Evolutionary conservation across 2,113 vertebrate genomes (phyloP), one percentile per base, ranked within the genome.

Genomic region (Pithys albifrons): DNA sequence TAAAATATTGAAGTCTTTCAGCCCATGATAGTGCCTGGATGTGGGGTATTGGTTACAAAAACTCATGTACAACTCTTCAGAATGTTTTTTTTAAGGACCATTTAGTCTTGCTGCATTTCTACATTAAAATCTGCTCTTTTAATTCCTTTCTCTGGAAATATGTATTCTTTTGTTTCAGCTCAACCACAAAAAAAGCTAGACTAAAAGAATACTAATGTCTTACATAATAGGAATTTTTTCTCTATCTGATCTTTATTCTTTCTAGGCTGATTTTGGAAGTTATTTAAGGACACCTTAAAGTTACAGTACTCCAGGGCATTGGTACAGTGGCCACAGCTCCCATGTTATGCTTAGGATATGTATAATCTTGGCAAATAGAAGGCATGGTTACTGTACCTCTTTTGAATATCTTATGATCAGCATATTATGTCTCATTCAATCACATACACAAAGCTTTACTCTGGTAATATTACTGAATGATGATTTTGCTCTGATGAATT

Each of bases 171-270:
- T 96, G 88, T 96, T 96, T 90, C 85, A 96, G 69, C 64, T 88
- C 33, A 95, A 72, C 91, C 93, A 92, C 96, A 97, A 77, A 86
- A 94, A 93, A 92, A 57, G 29, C 79, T 84, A 57, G 73, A 57
- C 89, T 91, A 59, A 89, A 92, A 93, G 86, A 84, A 95, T 84
- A 91, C 83, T 91, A 29, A 59, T 78, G 93, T 89, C 72, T 95
- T 95, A 89, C 94, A 81, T 89, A 96, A 96, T n/a, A 92, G 48
- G 91, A 7, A 25, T 92, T 71, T 94, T 95, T 92, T 92, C 65
- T 84, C 48, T 96, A 91, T 96, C 93, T 94, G 85, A 91, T 94
- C 78, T 89, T 94, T 95, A 73, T 91, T 95, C 91, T 96, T 94
- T 96, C 93, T 93, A 95, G 93, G 67, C 74, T 94, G 54, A 54